These are phyloP conservation scores for Taeniopygia guttata DNA, from an alignment of 2,797 vertebrate species.

Conservation along the genomic window DNA sequence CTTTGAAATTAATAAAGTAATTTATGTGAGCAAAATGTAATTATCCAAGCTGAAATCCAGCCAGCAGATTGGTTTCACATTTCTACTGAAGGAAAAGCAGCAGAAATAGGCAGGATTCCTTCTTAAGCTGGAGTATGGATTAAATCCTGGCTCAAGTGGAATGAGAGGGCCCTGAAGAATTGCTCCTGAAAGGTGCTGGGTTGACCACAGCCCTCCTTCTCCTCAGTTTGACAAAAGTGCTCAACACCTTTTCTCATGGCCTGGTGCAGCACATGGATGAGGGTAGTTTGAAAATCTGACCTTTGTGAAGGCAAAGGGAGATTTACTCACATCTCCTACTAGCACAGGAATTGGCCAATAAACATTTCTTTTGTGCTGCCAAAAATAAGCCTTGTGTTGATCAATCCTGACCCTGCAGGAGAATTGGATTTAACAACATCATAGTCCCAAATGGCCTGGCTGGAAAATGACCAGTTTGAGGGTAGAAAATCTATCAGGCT, in stretches of 20 bases:
- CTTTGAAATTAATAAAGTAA: neutral
- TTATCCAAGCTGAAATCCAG: constrained; percentile 17
- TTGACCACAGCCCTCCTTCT: neutral
- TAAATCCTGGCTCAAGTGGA: neutral
- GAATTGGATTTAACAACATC: neutral
- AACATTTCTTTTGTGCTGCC: neutral
- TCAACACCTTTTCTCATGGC: neutral
- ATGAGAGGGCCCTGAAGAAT: neutral
- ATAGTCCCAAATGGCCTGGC: neutral
- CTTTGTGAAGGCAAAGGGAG: neutral
- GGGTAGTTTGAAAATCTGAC: neutral
- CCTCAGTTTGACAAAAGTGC: neutral
- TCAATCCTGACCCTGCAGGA: neutral
- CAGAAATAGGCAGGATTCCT: neutral
- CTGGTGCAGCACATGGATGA: neutral
- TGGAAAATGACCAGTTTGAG: neutral
- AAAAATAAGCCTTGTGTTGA: neutral
- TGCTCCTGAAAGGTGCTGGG: neutral
- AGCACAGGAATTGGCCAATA: neutral
- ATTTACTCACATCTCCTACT: neutral
- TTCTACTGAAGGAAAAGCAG: neutral
- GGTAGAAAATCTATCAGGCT: neutral
- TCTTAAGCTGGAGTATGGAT: neutral
- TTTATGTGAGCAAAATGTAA: neutral
- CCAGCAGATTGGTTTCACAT: neutral